Evolutionary conservation across 2,797 vertebrate species (phyloP), one percentile per base, ranked within the genome.

Genomic region (Pyrocephalus nanus): DNA sequence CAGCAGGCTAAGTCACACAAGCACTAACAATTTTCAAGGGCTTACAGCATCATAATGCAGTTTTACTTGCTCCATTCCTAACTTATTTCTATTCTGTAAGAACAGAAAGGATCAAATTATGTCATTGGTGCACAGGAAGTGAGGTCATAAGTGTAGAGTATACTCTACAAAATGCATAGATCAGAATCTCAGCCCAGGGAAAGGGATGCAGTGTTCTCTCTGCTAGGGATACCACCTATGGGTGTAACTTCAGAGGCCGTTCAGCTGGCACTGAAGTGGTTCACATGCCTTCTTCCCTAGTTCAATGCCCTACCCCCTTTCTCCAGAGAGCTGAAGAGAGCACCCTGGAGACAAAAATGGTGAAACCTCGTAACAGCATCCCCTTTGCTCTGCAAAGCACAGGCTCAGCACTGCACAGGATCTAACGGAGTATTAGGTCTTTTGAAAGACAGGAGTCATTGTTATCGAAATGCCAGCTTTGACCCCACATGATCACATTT

Each of bases 41-140:
- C 6, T 86, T 72, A 34, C 26, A 75, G 30, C 0, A 0, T 4
- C 2, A 2, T 32, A 58, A 69, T 12, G 34, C 26, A 4, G 13
- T 72, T 80, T 80, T 36, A 80, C 9, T 43, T 40, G 36, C 11
- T 69, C 69, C 15, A 18, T 20, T 72, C 26, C 17, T 62, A 81
- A 42, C 8, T 21, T 51, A 51, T n/a, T 83, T 57, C 66, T 25
- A 10, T 14, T 29, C 17, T 54, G 17, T 34, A 34, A 84, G 55
- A 74, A 11, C 29, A 74, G 19, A 88, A 53, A 86, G 6, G 11
- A 61, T 77, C 18, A 3, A 20, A 15, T 61, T 61, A 65, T 13
- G 13, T 57, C 34, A 57, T 40, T 60, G 27, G 21, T 67, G 21
- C 36, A 67, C 5, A 71, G 29, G 48, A 83, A 55, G 3, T 11